Evolutionary conservation across 2,888 invertebrate genomes (phyloP).

Genomic region (Heliconius ismenius): DNA sequence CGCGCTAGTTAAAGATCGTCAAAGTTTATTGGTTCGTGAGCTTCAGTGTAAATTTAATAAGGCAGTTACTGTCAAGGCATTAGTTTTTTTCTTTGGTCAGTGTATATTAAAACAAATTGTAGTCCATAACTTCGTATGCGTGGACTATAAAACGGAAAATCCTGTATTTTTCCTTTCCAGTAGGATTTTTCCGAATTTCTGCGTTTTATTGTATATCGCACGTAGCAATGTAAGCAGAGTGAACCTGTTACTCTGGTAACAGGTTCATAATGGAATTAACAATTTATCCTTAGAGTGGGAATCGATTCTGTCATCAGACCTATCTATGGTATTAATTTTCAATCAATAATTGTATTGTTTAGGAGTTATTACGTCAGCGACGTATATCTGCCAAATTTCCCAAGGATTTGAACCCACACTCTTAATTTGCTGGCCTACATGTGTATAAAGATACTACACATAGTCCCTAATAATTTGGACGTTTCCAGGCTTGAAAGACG

Average conservation of each 20-base stretch:
- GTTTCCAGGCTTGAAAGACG: too few relatives aligned
- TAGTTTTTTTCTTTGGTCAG: background rate
- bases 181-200: too few relatives aligned
- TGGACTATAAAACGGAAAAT: too few relatives aligned
- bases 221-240: too few relatives aligned
- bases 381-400: too few relatives aligned
- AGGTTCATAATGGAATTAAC: background rate
- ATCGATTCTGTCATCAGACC: background rate
- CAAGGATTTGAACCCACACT: background rate
- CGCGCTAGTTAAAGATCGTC: constrained; percentile 43
- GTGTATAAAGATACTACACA: background rate
- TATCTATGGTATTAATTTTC: background rate
- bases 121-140: too few relatives aligned
- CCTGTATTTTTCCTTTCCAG: too few relatives aligned
- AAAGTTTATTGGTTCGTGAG: constrained; percentile 37
- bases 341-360: too few relatives aligned
- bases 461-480: too few relatives aligned
- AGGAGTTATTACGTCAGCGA: too few relatives aligned
- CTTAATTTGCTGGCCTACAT: background rate
- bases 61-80: constrained; percentile 14
- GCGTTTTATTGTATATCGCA: too few relatives aligned
- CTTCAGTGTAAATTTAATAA: constrained; percentile 19
- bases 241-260: too few relatives aligned
- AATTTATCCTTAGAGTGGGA: accelerated
- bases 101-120: background rate